Percentiles rank a stretch among this genome's conserved stretches.
Conservation (phyloP, 2,888 invertebrate species). For the Listrodromus nycthemerus region DNA sequence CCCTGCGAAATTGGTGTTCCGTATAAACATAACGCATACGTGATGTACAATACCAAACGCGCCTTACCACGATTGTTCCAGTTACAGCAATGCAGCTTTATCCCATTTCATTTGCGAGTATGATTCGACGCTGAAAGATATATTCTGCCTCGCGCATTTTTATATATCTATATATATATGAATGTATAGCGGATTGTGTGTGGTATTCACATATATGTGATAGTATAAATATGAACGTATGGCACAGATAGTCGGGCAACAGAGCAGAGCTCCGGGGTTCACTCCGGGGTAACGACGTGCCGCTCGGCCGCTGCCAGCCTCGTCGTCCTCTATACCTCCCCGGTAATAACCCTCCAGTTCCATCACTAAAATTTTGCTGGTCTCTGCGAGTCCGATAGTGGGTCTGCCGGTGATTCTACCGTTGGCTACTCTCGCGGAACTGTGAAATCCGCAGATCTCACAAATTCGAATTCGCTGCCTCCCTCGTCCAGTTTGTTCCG, state of each 20-base stretch:
- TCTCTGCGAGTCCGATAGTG: slow-evolving; percentile 20
- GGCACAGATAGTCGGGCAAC: slow-evolving; percentile 33
- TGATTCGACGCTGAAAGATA: neutral
- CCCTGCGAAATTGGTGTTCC: neutral
- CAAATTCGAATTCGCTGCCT: slow-evolving; percentile 56
- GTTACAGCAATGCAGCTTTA: neutral
- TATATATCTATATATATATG: neutral
- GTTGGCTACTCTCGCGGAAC: slow-evolving; percentile 49
- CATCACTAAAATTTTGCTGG: slow-evolving; percentile 67
- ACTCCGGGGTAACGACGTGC: slow-evolving; percentile 48
- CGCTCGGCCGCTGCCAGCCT: slow-evolving; percentile 46
- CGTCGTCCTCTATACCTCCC: slow-evolving; percentile 30
- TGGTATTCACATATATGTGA: neutral
- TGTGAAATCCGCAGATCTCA: slow-evolving; percentile 60
- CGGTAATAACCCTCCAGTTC: slow-evolving; percentile 63
- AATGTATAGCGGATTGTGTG: neutral
- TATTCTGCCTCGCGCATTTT: neutral
- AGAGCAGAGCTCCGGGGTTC: slow-evolving; percentile 23
- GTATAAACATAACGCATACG: neutral
- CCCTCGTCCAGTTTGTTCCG: slow-evolving; percentile 7
- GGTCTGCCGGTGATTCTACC: slow-evolving; percentile 29
- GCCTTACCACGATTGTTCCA: slow-evolving; percentile 5
- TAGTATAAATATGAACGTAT: slow-evolving; percentile 45
- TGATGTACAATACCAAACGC: neutral
- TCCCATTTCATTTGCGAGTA: slow-evolving; percentile 1